These are phyloP conservation scores for Peromyscus melanophrys DNA, from an alignment of 2,797 vertebrate species.

Conservation along the genomic window DNA sequence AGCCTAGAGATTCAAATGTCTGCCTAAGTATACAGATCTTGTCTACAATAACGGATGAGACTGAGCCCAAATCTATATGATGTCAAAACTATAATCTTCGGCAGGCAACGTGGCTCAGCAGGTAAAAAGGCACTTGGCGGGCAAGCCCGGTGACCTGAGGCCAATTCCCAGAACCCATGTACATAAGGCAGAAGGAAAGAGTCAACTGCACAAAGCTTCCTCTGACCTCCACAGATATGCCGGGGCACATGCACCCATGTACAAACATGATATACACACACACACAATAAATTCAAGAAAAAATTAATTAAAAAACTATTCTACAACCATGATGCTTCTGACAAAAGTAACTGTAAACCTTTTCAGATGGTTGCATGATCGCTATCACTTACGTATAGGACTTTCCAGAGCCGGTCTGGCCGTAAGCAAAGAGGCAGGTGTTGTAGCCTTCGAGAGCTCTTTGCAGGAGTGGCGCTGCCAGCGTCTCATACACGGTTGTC, in stretches of 20 bases:
- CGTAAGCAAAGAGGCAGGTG: constrained; percentile 97
- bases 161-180: neutral
- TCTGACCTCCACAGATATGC: neutral
- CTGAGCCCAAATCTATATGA: neutral
- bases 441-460: constrained; percentile 97
- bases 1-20: neutral
- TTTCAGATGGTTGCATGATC: neutral
- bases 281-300: neutral
- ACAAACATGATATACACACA: neutral
- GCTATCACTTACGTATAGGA: constrained; percentile 96
- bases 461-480: constrained; percentile 94
- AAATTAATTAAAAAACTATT: neutral
- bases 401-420: constrained; percentile 98
- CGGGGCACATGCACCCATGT: too few species aligned
- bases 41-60: neutral
- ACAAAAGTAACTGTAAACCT: neutral
- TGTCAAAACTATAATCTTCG: neutral
- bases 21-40: neutral
- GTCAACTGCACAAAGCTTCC: neutral
- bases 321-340: neutral
- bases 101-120: neutral
- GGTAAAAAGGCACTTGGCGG: neutral
- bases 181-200: neutral
- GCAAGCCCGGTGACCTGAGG: neutral
- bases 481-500: constrained; percentile 91